A percentile compares a stretch with the other conserved stretches of the same genome.
Evolutionary conservation across 2,888 invertebrate genomes (phyloP).

Genomic region (Brachylomia viminalis): DNA sequence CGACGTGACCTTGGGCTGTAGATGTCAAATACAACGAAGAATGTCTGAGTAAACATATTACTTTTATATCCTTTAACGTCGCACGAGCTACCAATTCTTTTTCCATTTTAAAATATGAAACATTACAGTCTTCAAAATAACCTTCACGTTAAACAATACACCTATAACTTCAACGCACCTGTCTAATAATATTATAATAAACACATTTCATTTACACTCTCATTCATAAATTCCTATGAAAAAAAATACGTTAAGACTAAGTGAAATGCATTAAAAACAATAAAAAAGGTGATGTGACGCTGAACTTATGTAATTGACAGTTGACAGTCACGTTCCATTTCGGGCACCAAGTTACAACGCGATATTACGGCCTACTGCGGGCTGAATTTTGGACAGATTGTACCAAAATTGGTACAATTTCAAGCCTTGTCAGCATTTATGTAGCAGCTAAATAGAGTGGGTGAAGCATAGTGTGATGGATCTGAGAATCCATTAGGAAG

Average conservation of each 20-base stretch:
- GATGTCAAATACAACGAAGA: not conserved
- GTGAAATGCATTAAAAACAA: constrained; percentile 31
- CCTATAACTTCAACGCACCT: not conserved
- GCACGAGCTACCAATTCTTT: not conserved
- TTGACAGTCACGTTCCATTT: constrained; percentile 31
- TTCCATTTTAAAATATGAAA: not conserved
- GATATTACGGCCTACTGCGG: constrained; percentile 23
- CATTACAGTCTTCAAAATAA: not conserved
- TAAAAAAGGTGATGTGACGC: constrained; percentile 24
- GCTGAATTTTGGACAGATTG: constrained; percentile 45
- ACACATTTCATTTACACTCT: not conserved
- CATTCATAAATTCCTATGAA: not conserved
- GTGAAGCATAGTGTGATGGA: constrained; percentile 66
- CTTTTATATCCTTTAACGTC: not conserved
- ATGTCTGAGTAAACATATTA: not conserved
- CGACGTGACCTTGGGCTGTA: not conserved
- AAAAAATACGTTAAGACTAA: constrained; percentile 24
- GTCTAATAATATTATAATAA: not conserved
- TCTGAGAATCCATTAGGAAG: constrained; percentile 72
- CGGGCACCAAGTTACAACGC: constrained; percentile 4
- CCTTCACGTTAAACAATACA: constrained; percentile 12
- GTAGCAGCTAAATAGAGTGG: constrained; percentile 66
- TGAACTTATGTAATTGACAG: constrained; percentile 41
- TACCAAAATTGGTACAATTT: constrained; percentile 54
- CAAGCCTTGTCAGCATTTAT: constrained; percentile 60